These are phyloP conservation scores for Drosophila paracracens DNA, from an alignment of 2,888 invertebrate genomes.

Conservation along the genomic window DNA sequence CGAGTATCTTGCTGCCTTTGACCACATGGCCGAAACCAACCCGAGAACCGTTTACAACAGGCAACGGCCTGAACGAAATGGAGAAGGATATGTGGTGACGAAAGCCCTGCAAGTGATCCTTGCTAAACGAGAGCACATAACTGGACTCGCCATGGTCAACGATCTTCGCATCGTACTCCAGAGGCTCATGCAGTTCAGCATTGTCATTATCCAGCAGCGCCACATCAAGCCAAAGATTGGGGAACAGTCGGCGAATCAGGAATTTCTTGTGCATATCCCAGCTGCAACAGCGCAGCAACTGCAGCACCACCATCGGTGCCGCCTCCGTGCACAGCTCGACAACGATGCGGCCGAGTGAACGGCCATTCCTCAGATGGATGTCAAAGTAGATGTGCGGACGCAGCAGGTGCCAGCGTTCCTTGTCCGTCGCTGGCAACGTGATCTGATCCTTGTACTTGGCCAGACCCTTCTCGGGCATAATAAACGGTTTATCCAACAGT, in stretches of 20 bases:
- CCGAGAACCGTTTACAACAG: constrained; percentile 68
- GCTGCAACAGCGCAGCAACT: constrained; percentile 62
- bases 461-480: constrained; percentile 29
- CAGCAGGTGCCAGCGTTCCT: constrained; percentile 51
- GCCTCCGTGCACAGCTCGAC: constrained; percentile 75
- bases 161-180: constrained; percentile 66
- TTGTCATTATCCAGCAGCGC: constrained; percentile 34
- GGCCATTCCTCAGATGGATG: constrained; percentile 57
- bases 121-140: constrained; percentile 65
- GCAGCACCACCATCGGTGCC: constrained; percentile 67
- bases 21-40: constrained; percentile 77
- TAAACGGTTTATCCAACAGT: background rate
- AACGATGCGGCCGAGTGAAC: constrained; percentile 69
- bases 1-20: constrained; percentile 68
- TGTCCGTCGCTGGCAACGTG: constrained; percentile 37
- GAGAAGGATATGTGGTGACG: constrained; percentile 55
- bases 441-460: constrained; percentile 53
- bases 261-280: constrained; percentile 46
- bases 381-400: constrained; percentile 76
- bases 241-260: constrained; percentile 60
- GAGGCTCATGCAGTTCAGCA: constrained; percentile 31
- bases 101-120: constrained; percentile 54
- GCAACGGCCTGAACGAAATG: constrained; percentile 76
- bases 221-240: constrained; percentile 72
- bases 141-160: constrained; percentile 57